Percentiles rank a stretch among this genome's conserved stretches.
phyloP scores from a whole-genome alignment of 2,113 vertebrate genomes.

The Xiphias gladius region DNA sequence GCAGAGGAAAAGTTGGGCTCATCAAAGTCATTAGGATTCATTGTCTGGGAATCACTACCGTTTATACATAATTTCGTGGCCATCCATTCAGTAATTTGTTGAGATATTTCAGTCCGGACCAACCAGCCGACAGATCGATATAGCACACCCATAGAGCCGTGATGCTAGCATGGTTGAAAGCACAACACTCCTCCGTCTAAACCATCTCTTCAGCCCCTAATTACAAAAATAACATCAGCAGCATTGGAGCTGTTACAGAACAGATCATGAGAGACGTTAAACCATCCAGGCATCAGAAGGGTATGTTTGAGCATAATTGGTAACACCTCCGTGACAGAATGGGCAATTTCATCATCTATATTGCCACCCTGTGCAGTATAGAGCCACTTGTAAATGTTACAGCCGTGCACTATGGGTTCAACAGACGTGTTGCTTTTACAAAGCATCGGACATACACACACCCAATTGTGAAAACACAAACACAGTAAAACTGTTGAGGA shows the following conservation, averaged over 20 bases:
- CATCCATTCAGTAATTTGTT: neutral
- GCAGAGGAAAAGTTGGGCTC: too few relatives aligned
- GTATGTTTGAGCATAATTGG: constrained; percentile 48
- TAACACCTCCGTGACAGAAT: constrained; percentile 40
- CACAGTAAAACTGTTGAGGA: neutral
- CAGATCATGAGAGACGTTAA: constrained; percentile 31
- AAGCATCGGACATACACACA: neutral
- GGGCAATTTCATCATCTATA: constrained; percentile 46
- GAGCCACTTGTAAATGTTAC: constrained; percentile 8
- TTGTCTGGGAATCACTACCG: neutral
- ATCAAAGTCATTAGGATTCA: neutral
- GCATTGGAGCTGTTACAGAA: neutral
- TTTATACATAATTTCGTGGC: neutral
- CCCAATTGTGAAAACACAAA: neutral
- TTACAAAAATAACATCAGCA: neutral
- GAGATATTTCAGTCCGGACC: neutral
- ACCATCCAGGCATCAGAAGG: constrained; percentile 4
- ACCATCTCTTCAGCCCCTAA: neutral
- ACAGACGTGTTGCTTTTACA: constrained; percentile 18
- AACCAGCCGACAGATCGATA: neutral
- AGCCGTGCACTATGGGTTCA: constrained; percentile 22
- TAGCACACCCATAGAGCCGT: neutral
- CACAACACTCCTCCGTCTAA: neutral
- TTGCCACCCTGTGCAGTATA: neutral
- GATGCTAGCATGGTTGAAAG: neutral